Evolutionary conservation across 2,797 vertebrate species (phyloP), one percentile per base, ranked within the genome.

Genomic region (Dermochelys coriacea): DNA sequence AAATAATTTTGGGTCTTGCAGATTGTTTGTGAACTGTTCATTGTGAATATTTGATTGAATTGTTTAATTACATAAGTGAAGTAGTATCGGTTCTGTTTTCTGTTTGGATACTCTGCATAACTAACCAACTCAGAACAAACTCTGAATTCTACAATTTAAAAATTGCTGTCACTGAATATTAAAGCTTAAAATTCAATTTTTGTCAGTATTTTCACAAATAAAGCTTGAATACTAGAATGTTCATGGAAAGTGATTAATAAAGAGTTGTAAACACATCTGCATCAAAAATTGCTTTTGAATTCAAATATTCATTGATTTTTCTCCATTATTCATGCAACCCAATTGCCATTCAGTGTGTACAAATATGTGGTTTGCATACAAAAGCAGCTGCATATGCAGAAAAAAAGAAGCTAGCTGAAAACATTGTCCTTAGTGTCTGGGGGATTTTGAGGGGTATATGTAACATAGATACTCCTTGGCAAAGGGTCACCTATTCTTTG

Each of bases 101-200:
- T 31, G 59, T 79, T 92, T 95, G 89, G 75, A 49, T 77, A 77
- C 1, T 15, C 15, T 49, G 6, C 27, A 77, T 94, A 90, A 93
- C 80, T 90, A 49, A 19, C 16, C 45, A 77, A 49, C 45, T 29
- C 12, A 49, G 74, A 77, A 77, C 74, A 49, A 27, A 49, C 74
- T 74, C 41, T n/a, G 82, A 91, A 85, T 88, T 95, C 94, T 90
- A 84, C 14, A 77, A 86, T 82, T 92, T 27, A n/a, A 87, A 74
- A n/a, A 91, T 96, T 91, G 89, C 82, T 80, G 88, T 29, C 3
- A 3, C 55, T 95, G 89, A 84, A 84, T 93, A 93, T 87, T 88
- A 0, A 77, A 10, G 83, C 78, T 85, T 92, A 52, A 94, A 94
- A 96, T 84, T 87, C 5, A 75, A 15, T 77, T 49, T 74, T 77